Evolutionary conservation across 2,797 vertebrate species (phyloP).

Genomic region (Sphenopsis melanotis): DNA sequence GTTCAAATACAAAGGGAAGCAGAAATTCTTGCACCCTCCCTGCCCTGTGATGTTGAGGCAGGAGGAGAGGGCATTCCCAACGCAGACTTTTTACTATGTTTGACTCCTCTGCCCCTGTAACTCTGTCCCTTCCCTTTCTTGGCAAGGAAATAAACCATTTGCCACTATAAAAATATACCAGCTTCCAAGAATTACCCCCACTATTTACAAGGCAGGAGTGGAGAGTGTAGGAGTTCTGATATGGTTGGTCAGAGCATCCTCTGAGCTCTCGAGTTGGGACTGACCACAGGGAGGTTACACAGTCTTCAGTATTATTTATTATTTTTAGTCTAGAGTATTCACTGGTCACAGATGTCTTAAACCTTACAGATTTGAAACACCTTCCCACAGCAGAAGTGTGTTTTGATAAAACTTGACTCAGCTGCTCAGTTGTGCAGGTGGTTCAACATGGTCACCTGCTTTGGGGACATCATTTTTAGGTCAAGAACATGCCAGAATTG

Average conservation of each 20-base stretch:
- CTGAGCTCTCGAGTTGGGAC: background rate
- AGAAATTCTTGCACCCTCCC: background rate
- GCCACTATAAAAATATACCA: background rate
- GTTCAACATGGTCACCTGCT: background rate
- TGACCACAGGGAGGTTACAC: background rate
- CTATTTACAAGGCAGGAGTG: background rate
- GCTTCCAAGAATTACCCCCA: background rate
- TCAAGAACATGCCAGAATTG: background rate
- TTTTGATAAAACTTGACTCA: background rate
- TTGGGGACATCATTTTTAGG: background rate
- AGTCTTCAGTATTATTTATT: background rate
- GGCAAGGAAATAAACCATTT: background rate
- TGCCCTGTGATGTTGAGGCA: background rate
- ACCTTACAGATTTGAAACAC: background rate
- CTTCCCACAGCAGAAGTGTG: background rate
- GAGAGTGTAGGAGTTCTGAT: background rate
- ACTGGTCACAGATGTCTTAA: background rate
- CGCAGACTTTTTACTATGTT: background rate
- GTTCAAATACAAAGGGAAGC: conserved; percentile 16
- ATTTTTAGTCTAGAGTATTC: background rate
- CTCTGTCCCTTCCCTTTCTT: background rate
- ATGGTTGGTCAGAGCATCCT: background rate
- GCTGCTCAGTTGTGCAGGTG: background rate
- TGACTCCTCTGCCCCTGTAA: background rate
- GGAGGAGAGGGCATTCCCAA: background rate